These are phyloP conservation scores for Gephyroberyx darwinii DNA, from an alignment of 2,797 vertebrate genomes.

Conservation along the genomic window DNA sequence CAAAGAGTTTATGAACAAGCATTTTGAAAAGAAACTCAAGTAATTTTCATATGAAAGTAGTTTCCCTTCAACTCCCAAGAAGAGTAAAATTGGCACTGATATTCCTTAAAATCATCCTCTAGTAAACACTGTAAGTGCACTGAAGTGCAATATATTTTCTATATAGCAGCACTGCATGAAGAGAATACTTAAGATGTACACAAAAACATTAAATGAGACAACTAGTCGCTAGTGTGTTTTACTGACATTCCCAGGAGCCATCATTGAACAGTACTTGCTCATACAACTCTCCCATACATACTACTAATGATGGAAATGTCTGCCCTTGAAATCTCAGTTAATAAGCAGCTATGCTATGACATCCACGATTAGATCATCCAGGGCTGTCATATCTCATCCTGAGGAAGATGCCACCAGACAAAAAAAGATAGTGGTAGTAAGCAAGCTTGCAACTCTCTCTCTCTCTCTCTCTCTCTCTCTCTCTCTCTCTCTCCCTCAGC, in stretches of 20 bases:
- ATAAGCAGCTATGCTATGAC: constrained; percentile 78
- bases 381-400: constrained; percentile 74
- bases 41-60: constrained; percentile 60
- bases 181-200: constrained; percentile 28
- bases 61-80: constrained; percentile 55
- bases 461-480: constrained; percentile 28
- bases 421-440: constrained; percentile 60
- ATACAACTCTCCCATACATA: constrained; percentile 37
- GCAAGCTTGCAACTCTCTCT: constrained; percentile 43
- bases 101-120: constrained; percentile 23
- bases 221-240: constrained; percentile 52
- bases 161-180: constrained; percentile 50
- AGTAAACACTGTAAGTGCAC: constrained; percentile 21
- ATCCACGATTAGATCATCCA: constrained; percentile 76
- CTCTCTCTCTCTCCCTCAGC: constrained; percentile 41
- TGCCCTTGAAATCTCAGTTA: constrained; percentile 79
- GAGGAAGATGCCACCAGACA: constrained; percentile 73
- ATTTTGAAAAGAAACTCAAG: constrained; percentile 52
- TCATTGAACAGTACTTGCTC: constrained; percentile 48
- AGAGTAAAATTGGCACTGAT: constrained; percentile 39
- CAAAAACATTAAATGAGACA: constrained; percentile 49
- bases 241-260: constrained; percentile 66
- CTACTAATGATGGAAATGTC: constrained; percentile 71
- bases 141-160: constrained; percentile 13
- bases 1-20: constrained; percentile 49